phyloP scores from a whole-genome alignment of 2,888 invertebrate species.

The Amblyjoppa fuscipennis region DNA sequence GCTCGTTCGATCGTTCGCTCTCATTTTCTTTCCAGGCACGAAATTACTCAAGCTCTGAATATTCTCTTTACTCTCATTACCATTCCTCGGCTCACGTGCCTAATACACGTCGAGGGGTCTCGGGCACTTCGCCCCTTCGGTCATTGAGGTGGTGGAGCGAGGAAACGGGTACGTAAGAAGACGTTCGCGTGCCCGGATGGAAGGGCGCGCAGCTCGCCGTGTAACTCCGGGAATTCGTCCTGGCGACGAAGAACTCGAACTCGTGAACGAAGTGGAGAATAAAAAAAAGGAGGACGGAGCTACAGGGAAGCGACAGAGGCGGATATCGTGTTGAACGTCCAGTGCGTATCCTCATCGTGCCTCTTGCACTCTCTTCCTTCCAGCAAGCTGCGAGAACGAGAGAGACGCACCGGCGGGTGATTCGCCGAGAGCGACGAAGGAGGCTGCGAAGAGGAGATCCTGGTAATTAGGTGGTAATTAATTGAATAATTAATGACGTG shows the following conservation, averaged over 20 bases:
- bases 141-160: background rate
- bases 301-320: conserved; percentile 21
- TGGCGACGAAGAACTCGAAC: conserved; percentile 49
- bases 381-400: conserved; percentile 42
- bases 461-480: conserved; percentile 82
- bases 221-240: conserved; percentile 59
- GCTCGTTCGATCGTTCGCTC: conserved; percentile 9
- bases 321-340: conserved; percentile 52
- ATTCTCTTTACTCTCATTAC: conserved; percentile 46
- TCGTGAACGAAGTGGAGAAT: conserved; percentile 12
- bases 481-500: conserved; percentile 80
- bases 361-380: conserved; percentile 57
- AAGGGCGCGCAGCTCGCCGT: conserved; percentile 27
- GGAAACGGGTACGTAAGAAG: conserved; percentile 48
- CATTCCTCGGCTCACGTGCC: conserved; percentile 48
- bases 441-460: conserved; percentile 71
- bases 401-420: conserved; percentile 35
- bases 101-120: conserved; percentile 35
- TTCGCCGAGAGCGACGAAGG: conserved; percentile 53
- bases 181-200: conserved; percentile 60
- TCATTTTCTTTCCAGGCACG: conserved; percentile 37
- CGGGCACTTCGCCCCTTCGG: background rate
- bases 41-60: conserved; percentile 32
- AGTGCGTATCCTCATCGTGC: conserved; percentile 43
- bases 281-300: conserved; percentile 15